phyloP scores from a whole-genome alignment of 2,797 vertebrate species.

The Alosa sapidissima region DNA sequence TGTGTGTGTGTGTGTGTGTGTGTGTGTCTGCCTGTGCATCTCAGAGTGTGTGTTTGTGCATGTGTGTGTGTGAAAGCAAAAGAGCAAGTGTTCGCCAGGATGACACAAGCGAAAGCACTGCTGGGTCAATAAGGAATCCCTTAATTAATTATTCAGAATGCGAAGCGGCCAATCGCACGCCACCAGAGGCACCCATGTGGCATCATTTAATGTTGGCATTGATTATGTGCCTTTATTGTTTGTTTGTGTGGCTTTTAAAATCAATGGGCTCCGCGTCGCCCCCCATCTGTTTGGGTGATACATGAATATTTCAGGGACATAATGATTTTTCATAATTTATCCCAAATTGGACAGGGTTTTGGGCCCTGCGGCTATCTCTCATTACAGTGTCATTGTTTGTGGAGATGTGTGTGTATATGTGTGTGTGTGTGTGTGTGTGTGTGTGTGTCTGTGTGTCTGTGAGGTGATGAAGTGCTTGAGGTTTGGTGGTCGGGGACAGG shows the following conservation, averaged over 20 bases:
- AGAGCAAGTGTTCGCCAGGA: not conserved
- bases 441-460: not conserved
- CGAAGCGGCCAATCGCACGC: constrained; percentile 65
- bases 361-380: constrained; percentile 2
- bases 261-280: constrained; percentile 67
- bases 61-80: not conserved
- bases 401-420: not conserved
- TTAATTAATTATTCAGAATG: constrained; percentile 77
- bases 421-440: not conserved
- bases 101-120: constrained; percentile 47
- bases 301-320: constrained; percentile 72
- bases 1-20: not conserved
- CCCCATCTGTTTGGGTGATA: constrained; percentile 62
- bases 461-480: constrained; percentile 15
- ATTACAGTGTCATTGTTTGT: constrained; percentile 10
- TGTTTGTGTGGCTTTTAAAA: constrained; percentile 77
- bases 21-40: constrained; percentile 48
- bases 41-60: constrained; percentile 28
- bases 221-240: constrained; percentile 75
- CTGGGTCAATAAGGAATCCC: constrained; percentile 73
- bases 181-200: constrained; percentile 63
- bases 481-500: not conserved
- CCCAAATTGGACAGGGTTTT: constrained; percentile 23
- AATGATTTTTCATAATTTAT: constrained; percentile 42
- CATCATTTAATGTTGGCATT: constrained; percentile 73